Base-by-base conservation (phyloP, 2,888 invertebrate species). In the Flexamia atlantica region DNA sequence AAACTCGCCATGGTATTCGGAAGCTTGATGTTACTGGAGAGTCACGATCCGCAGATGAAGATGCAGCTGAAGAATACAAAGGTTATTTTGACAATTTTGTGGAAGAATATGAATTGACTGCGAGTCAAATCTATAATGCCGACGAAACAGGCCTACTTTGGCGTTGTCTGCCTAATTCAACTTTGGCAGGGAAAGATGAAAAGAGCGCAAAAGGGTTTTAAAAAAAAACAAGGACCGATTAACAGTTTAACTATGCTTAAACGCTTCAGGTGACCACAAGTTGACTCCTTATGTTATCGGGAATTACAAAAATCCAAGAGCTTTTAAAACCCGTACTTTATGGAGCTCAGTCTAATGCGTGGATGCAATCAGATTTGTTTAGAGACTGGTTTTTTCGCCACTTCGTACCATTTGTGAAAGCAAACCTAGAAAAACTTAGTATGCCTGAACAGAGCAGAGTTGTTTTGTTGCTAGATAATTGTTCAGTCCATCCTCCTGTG, bases 71-170 rank as follows among this genome's bases (percentile, higher is more conserved):
- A 42, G 70, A 46, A 14, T 84, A 50, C 79, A 85, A 83, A 85
- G 30, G 74, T 74, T 57, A 17, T 32, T 79, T 83, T 81, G 14
- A 81, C 81, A 14, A 28, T 14, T 20, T 64, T 28, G 60, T 85
- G 76, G 12, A 60, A 28, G 79, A 82, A 74, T 5, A 76, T 60
- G 64, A 36, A 9, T 42, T 68, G 32, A 79, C 42, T 7, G 20
- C 17, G 17, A 40, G 76, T 68, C 60, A 83, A 25, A 40, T 83
- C 10, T 84, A 84, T 57, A 84, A 76, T 57, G 80, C 57, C 14
- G 82, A 79, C 30, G 76, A 85, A 76, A 84, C 70, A 25, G 57
- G 82, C 42, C 76, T 82, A 17, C 68, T 76, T 60, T 84, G 83
- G 70, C 50, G 50, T n/a, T 50, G 50, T 50, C 17, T 40, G 12